Percentiles rank a stretch among this genome's conserved stretches.
Conservation (phyloP, 2,797 vertebrate genomes). For the Mastacembelus armatus region DNA sequence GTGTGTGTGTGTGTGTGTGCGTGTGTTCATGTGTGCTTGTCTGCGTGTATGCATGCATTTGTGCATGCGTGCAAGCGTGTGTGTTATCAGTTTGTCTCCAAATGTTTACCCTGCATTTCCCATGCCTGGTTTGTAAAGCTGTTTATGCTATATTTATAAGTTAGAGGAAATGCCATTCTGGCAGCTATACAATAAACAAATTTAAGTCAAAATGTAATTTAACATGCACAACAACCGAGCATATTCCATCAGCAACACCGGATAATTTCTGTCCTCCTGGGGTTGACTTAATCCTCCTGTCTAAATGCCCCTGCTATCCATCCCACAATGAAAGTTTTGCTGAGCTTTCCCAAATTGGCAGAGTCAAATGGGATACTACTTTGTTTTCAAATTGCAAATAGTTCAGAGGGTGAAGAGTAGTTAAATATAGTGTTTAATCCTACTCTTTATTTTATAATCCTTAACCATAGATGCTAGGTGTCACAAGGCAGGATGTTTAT, state of each 20-base stretch:
- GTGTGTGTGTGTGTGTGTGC: background rate
- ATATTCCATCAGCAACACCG: constrained; percentile 13
- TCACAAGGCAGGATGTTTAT: constrained; percentile 69
- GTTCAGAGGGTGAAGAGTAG: background rate
- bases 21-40: no score
- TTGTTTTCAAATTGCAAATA: constrained; percentile 12
- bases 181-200: constrained; percentile 6
- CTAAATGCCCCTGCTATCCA: constrained; percentile 9
- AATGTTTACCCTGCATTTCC: background rate
- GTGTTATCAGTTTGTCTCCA: no score
- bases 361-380: background rate
- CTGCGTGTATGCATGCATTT: background rate
- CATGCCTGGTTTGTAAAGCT: constrained; percentile 8
- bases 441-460: constrained; percentile 1
- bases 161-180: background rate
- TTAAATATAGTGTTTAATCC: constrained; percentile 14
- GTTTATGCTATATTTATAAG: constrained; percentile 16
- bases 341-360: constrained; percentile 5
- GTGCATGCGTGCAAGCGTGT: no score
- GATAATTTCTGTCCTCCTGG: background rate
- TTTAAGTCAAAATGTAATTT: constrained; percentile 21
- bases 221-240: background rate
- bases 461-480: constrained; percentile 17
- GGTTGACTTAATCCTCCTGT: constrained; percentile 16
- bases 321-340: constrained; percentile 15